phyloP scores from a whole-genome alignment of 2,797 vertebrate genomes.

The Rhinoraja longicauda region DNA sequence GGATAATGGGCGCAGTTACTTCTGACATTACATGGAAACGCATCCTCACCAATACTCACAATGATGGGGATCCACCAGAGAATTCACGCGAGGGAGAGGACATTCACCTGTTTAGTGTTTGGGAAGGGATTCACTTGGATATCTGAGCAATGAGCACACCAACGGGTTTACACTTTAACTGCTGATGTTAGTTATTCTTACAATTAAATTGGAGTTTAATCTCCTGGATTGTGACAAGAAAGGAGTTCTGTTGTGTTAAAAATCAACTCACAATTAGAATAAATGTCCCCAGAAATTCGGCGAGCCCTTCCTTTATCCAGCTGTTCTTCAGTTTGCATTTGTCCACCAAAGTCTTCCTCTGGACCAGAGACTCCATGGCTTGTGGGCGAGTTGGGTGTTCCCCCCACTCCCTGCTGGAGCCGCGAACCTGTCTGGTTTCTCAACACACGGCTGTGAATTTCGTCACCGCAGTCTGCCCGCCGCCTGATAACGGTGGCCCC shows the following conservation, averaged over 20 bases:
- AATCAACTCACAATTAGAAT: constrained; percentile 81
- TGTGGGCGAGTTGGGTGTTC: constrained; percentile 41
- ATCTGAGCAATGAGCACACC: no score
- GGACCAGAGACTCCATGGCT: constrained; percentile 58
- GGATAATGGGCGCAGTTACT: background rate
- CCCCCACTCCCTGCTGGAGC: background rate
- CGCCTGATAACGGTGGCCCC: background rate
- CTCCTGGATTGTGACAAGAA: no score
- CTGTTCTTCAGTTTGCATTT: constrained; percentile 71
- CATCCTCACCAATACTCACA: constrained; percentile 65
- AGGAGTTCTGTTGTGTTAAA: no score
- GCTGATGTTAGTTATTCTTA: no score
- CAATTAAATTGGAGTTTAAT: no score
- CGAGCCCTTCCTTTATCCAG: constrained; percentile 78
- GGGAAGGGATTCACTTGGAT: no score
- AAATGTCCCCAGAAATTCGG: constrained; percentile 88
- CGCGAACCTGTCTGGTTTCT: constrained; percentile 24
- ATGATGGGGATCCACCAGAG: no score
- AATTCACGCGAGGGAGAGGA: no score
- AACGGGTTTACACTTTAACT: no score
- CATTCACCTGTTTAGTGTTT: no score
- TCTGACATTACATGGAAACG: background rate
- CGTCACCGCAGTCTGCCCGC: constrained; percentile 42
- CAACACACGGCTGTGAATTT: constrained; percentile 48
- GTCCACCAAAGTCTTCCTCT: constrained; percentile 63